Evolutionary conservation across 2,113 vertebrate genomes (phyloP).

Genomic region (Vicugna pacos): DNA sequence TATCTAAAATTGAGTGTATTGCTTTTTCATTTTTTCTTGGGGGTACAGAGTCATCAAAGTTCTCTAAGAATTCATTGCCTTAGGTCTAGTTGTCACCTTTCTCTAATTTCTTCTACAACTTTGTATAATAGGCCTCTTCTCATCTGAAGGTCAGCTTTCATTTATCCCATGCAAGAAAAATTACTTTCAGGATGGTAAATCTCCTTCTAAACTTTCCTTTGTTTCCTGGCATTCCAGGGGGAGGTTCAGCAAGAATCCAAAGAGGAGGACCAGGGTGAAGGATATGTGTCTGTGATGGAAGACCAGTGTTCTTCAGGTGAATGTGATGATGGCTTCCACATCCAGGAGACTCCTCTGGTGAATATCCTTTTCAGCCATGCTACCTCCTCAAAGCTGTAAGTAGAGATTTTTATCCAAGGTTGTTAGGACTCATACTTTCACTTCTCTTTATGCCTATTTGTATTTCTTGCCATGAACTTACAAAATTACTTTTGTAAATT

Average conservation of each 20-base stretch:
- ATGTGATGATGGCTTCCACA: conserved; percentile 32
- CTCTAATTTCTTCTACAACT: conserved; percentile 16
- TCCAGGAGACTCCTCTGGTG: conserved; percentile 59
- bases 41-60: not conserved
- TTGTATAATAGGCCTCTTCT: conserved; percentile 52
- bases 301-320: conserved; percentile 57
- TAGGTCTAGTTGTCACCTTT: conserved; percentile 1
- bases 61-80: conserved; percentile 46
- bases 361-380: conserved; percentile 72
- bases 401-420: conserved; percentile 23
- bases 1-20: conserved; percentile 33
- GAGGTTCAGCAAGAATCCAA: conserved; percentile 62
- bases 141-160: not conserved
- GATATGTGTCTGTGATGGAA: conserved; percentile 58
- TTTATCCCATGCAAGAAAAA: conserved; percentile 54
- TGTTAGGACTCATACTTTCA: conserved; percentile 25
- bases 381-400: conserved; percentile 82
- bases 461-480: conserved; percentile 22
- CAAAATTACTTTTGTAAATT: conserved; percentile 55
- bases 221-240: conserved; percentile 70
- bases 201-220: conserved; percentile 41
- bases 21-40: conserved; percentile 35
- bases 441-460: conserved; percentile 56
- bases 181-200: conserved; percentile 3
- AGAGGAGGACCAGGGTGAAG: conserved; percentile 70